A percentile compares a stretch with the other conserved stretches of the same genome.
These are phyloP conservation scores for Amphipyra berbera DNA, from an alignment of 2,888 invertebrate genomes.

Conservation along the genomic window DNA sequence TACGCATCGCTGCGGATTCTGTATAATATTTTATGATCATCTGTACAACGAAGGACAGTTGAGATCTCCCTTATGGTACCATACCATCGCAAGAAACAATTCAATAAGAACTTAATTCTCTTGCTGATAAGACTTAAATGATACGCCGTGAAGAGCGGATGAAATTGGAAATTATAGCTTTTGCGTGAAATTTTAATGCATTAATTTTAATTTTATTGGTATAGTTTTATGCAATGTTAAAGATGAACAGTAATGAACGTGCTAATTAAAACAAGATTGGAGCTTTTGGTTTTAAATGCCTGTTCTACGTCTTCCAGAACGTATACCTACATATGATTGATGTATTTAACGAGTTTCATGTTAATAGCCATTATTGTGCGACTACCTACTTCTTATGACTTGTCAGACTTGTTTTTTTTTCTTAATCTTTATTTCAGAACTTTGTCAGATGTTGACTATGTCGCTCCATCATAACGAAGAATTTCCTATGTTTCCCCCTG, in stretches of 20 bases:
- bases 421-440: no score
- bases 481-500: no score
- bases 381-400: no score
- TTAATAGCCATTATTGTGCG: no score
- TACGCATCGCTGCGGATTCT: constrained; percentile 78
- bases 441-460: no score
- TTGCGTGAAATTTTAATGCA: constrained; percentile 46
- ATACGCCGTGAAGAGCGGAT: constrained; percentile 40
- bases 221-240: constrained; percentile 34
- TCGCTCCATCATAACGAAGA: no score
- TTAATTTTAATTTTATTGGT: constrained; percentile 44
- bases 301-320: no score
- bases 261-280: constrained; percentile 29
- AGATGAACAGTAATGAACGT: constrained; percentile 16
- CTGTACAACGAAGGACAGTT: constrained; percentile 73
- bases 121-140: constrained; percentile 53
- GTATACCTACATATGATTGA: no score
- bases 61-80: constrained; percentile 70
- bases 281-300: background rate
- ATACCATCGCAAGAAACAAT: constrained; percentile 24
- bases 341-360: no score
- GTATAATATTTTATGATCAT: constrained; percentile 82
- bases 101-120: constrained; percentile 58
- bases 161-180: constrained; percentile 56
- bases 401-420: no score